Base-by-base conservation (phyloP, 2,888 invertebrate genomes). In the Cactoblastis cactorum region DNA sequence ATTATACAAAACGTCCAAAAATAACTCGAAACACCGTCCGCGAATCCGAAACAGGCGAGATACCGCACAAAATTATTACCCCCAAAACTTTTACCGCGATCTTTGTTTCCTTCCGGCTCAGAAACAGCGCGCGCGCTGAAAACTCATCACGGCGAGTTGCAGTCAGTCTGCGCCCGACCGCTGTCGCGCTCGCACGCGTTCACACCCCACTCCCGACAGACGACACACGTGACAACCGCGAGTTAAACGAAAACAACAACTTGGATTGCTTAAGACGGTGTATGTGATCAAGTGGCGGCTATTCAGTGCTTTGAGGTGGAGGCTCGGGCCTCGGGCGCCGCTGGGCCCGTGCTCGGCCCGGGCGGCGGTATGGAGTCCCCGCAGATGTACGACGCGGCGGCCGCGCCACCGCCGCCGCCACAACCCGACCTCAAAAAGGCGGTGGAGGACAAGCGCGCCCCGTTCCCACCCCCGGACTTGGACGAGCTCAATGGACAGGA, bases 401-500 rank as follows among this genome's bases (percentile, higher is more conserved):
- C 84, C 71, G 83, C 89, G 54, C 92, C 92, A 65, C 91, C 90
- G 70, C 92, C 92, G 66, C 90, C 93, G 59, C 93, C 93, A 59
- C 92, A 92, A 64, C 91, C 91, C 57, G 90, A 90, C 73, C 83
- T 90, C 59, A 90, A 90, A 74, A 90, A 90, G 65, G 84, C 90
- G 61, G 83, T 91, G 58, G 92, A 94, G 58, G 94, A 94, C 63
- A 93, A 92, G 68, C 90, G 95, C 68, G 90, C 94, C 67, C 92
- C 95, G 53, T 95, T 94, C 81, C 93, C 94, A 55, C 95, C 95
- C 53, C 94, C 94, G 55, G 96, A 97, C 74, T 87, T 97, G 56
- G 95, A 95, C 75, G 97, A 97, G 79, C 92, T 98, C 70, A 97
- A 96, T 80, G 95, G 95, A 53, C 96, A 97, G 62, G 98, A 98